A percentile compares a stretch with the other conserved stretches of the same genome.
These are phyloP conservation scores for Isoperla grammatica DNA, from an alignment of 2,888 invertebrate genomes.

Conservation along the genomic window DNA sequence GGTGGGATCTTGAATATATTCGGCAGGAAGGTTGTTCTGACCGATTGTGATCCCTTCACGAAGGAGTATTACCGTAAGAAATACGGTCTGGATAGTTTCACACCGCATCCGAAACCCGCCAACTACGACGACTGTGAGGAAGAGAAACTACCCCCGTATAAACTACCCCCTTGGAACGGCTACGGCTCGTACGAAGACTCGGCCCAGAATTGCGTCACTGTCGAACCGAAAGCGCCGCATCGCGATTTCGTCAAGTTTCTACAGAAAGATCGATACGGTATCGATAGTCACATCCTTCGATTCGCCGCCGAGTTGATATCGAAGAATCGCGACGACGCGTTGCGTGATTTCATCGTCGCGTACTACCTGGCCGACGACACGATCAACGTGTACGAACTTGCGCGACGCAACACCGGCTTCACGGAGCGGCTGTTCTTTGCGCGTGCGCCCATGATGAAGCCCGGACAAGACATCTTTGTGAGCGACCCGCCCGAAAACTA, in stretches of 20 bases:
- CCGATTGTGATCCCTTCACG: conserved; percentile 80
- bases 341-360: conserved; percentile 71
- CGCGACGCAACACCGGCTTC: conserved; percentile 55
- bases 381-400: conserved; percentile 73
- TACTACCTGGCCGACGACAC: conserved; percentile 80
- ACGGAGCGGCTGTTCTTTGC: conserved; percentile 47
- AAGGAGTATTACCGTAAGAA: conserved; percentile 74
- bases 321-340: conserved; percentile 55
- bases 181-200: conserved; percentile 88
- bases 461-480: conserved; percentile 63
- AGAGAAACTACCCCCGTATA: conserved; percentile 42
- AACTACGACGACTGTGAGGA: conserved; percentile 38
- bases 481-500: conserved; percentile 69
- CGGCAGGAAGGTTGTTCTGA: conserved; percentile 72
- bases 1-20: conserved; percentile 76
- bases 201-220: conserved; percentile 75
- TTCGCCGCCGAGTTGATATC: conserved; percentile 74
- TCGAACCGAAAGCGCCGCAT: conserved; percentile 72
- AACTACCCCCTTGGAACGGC: conserved; percentile 84
- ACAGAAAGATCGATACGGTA: conserved; percentile 67
- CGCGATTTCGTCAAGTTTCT: conserved; percentile 76
- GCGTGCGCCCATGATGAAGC: conserved; percentile 59
- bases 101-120: neutral
- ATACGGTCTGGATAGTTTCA: conserved; percentile 52
- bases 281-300: conserved; percentile 69